phyloP scores from a whole-genome alignment of 1,140 invertebrate species.

The Drosophila sulfurigaster region DNA sequence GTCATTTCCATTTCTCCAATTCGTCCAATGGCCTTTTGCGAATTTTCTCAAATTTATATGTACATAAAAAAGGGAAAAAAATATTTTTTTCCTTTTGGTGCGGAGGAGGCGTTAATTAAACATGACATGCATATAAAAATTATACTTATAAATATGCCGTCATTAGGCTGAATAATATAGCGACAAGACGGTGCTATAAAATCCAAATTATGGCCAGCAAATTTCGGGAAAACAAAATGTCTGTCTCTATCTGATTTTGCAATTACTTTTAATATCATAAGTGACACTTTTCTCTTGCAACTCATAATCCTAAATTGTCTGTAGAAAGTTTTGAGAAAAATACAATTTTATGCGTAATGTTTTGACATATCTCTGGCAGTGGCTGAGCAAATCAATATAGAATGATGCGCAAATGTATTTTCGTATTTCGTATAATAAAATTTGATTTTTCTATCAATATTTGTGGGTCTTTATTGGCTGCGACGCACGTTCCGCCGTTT shows the following conservation, averaged over 20 bases:
- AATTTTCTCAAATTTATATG: conserved; percentile 38
- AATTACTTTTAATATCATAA: background rate
- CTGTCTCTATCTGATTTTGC: background rate
- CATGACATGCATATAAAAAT: conserved; percentile 80
- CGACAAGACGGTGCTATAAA: conserved; percentile 17
- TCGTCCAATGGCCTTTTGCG: conserved; percentile 54
- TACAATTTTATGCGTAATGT: background rate
- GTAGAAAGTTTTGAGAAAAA: background rate
- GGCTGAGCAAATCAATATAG: conserved; percentile 31
- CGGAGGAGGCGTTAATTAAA: conserved; percentile 75
- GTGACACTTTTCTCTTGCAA: background rate
- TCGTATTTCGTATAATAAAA: conserved; percentile 14
- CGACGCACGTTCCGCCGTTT: conserved; percentile 36
- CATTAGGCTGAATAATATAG: conserved; percentile 33
- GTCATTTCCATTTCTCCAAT: conserved; percentile 60
- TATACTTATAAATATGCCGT: conserved; percentile 74
- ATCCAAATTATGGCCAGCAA: conserved; percentile 20
- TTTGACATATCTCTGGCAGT: conserved; percentile 6
- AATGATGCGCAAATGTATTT: conserved; percentile 40
- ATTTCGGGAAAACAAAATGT: conserved; percentile 23
- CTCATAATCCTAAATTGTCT: background rate
- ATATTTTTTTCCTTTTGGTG: conserved; percentile 35
- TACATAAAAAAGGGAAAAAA: conserved; percentile 12
- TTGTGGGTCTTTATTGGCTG: conserved; percentile 51
- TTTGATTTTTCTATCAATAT: conserved; percentile 35